Base-by-base conservation (phyloP, 2,113 vertebrate genomes). In the Tyrannus savana region DNA sequence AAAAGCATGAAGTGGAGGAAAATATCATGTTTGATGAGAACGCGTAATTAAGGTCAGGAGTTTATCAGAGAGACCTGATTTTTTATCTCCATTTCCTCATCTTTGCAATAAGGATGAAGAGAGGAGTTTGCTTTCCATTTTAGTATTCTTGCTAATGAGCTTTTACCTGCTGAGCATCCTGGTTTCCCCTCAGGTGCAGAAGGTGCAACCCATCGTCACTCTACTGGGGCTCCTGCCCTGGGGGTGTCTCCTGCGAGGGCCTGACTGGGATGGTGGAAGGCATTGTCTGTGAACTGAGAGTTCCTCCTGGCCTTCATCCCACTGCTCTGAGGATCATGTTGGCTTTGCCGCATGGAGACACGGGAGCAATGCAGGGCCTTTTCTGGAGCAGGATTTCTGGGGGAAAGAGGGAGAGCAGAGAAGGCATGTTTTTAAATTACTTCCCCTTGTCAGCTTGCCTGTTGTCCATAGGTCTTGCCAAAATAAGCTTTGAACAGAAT, bases 321-420 rank as follows among this genome's bases (percentile, higher is more conserved):
- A 7, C 25, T 8, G 14, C 30, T 19, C 47, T 62, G 53, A 64
- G 47, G 24, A 69, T 9, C 4, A 0, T 0, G 0, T 10, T 58
- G 35, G 19, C 7, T 85, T 73, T 88, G 58, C 46, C 9, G 5
- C 11, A 1, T 37, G 27, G 44, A 5, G 19, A 37, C 22, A 60
- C 24, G 19, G 15, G 14, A 39, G 25, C 0, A 0, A 28, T 22
- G 14, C 8, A 41, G 39, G 39, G 49, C 8, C 59, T 93, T 77
- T 69, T 22, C 80, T 56, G 74, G 27, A 22, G 7, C 39, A 49
- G 41, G 35, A 56, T 6, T 74, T 9, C 58, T 74, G 55, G 9
- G 37, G 41, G 41, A 58, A 68, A 83, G 60, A 35, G 31, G 35
- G 49, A 72, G 30, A 59, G 27, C 28, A 50, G 53, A 63, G 46